Evolutionary conservation across 2,113 vertebrate species (phyloP), one percentile per base, ranked within the genome.

Genomic region (Tor tambroides): DNA sequence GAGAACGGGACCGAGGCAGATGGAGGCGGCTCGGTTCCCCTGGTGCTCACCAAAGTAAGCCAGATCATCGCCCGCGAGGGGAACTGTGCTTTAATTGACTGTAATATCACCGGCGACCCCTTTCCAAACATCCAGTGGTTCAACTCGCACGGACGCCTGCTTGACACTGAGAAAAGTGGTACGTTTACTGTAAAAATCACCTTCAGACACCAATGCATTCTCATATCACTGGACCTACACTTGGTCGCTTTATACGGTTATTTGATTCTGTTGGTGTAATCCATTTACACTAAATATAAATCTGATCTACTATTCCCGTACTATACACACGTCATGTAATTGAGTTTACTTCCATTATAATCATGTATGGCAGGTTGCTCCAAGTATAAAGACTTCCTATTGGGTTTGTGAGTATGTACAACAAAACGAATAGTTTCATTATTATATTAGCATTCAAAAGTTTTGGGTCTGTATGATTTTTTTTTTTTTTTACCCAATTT

Each of bases 41-140:
- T 91, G 56, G 93, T 95, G 61, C 92, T 95, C 89, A 94, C 94
- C 74, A 95, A 51, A 88, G 93, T 95, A 1, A 95, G 94, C 91
- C 98, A 98, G 91, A 95, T 99, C 89, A 98, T 98, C 63, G 98
- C 96, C 91, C 96, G 96, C 54, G 98, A 99, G 92, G 98, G 98
- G 46, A 96, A 94, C 86, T 98, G 96, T 87, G 96, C 95, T 87
- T 93, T 97, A 94, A 97, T 99, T n/a, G 95, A 98, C 89, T 99
- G 98, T 92, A 99, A 97, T 9, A 92, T 98, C 89, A 96, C 93
- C 12, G 98, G 97, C 84, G 93, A 96, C 14, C 98, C 98, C 1
- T 91, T 94, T 38, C 98, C 96, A 17, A 95, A 56, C 0, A 94
- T 98, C 88, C 95, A 94, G 80, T 99, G 98, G 98, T 98, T 97